Evolutionary conservation across 1,140 invertebrate species (phyloP).

Genomic region (Zaprionus taronus): DNA sequence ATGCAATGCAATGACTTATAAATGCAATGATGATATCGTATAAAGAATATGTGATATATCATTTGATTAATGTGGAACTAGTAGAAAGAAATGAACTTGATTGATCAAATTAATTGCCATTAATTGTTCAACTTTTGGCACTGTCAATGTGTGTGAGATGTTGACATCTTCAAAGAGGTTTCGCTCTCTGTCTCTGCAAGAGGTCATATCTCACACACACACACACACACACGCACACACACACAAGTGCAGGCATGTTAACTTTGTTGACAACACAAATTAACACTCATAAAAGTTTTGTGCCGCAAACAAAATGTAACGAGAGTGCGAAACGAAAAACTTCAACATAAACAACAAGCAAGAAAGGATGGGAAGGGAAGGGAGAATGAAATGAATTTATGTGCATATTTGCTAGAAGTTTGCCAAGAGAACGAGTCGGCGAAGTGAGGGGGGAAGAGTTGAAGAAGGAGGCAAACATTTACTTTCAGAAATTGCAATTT

Average conservation of each 20-base stretch:
- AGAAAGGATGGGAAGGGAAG: constrained; percentile 20
- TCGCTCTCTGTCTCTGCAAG: background rate
- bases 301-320: constrained; percentile 43
- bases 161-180: background rate
- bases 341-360: constrained; percentile 58
- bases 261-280: constrained; percentile 80
- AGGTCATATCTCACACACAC: no score
- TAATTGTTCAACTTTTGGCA: background rate
- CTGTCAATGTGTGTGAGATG: background rate
- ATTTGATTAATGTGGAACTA: background rate
- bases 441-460: background rate
- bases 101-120: background rate
- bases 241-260: constrained; percentile 49
- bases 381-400: constrained; percentile 55
- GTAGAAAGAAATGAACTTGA: background rate
- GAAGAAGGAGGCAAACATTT: constrained; percentile 30
- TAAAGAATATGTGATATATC: background rate
- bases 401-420: constrained; percentile 57
- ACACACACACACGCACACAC: background rate
- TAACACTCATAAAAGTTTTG: constrained; percentile 79
- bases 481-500: constrained; percentile 72
- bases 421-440: constrained; percentile 3
- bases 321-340: constrained; percentile 46
- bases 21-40: background rate
- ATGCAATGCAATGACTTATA: background rate